A percentile compares a stretch with the other conserved stretches of the same genome.
Conservation (phyloP, 2,888 invertebrate species). For the Tuta absoluta region DNA sequence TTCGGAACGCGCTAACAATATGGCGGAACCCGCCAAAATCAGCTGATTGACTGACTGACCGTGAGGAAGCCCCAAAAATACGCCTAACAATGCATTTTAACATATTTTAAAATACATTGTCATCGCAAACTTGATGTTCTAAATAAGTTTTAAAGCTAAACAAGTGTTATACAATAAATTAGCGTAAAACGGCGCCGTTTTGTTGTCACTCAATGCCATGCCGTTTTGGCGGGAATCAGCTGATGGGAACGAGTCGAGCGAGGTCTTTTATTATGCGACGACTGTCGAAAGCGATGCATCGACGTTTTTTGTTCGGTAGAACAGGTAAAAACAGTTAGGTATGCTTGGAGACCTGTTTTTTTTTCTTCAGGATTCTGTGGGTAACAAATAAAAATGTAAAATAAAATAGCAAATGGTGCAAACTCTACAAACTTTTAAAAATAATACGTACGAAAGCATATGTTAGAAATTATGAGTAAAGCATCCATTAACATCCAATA, state of each 20-base stretch:
- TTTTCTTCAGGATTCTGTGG: background rate
- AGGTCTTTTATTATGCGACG: conserved; percentile 34
- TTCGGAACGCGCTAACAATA: conserved; percentile 33
- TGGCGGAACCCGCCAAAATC: conserved; percentile 47
- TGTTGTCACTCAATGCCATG: conserved; percentile 30
- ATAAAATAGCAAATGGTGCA: too few species aligned
- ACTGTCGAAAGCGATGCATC: conserved; percentile 17
- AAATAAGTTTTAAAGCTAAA: conserved; percentile 26
- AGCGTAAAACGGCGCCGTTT: conserved; percentile 35
- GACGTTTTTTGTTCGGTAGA: conserved; percentile 8
- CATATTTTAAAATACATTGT: conserved; percentile 33
- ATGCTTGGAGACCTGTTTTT: conserved; percentile 16
- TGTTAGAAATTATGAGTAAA: too few species aligned
- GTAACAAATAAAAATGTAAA: background rate
- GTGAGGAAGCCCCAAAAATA: conserved; percentile 37
- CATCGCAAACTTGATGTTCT: conserved; percentile 40
- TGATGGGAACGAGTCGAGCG: conserved; percentile 36
- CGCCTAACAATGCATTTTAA: background rate
- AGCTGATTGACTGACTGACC: conserved; percentile 37
- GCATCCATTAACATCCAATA: too few species aligned
- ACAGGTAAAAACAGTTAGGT: conserved; percentile 33
- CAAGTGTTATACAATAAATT: conserved; percentile 40
- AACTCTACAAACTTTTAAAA: too few species aligned
- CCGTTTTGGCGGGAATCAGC: conserved; percentile 44
- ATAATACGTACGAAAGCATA: too few species aligned